Conservation (phyloP, 2,888 invertebrate genomes). For the Noctuana brunneofusca region DNA sequence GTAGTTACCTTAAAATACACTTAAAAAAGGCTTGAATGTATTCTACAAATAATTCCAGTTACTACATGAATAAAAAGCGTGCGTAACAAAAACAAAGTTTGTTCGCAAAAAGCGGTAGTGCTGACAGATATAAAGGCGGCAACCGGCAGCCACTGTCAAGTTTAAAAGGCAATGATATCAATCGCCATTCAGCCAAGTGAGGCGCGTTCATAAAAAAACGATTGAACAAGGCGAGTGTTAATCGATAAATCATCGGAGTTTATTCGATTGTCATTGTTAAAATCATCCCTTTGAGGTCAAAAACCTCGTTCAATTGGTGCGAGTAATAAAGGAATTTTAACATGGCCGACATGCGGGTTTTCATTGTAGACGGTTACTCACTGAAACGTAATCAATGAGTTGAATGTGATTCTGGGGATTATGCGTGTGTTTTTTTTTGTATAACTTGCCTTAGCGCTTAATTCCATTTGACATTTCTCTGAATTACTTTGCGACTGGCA, state of each 20-base stretch:
- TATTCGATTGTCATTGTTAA: slow-evolving; percentile 55
- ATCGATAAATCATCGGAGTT: slow-evolving; percentile 45
- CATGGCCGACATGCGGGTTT: slow-evolving; percentile 59
- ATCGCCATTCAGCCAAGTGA: slow-evolving; percentile 32
- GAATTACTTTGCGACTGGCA: slow-evolving; percentile 15
- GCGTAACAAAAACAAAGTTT: slow-evolving; percentile 16
- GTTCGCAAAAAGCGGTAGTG: slow-evolving; percentile 17
- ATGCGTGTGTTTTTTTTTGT: slow-evolving; percentile 31
- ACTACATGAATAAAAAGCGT: slow-evolving; percentile 6
- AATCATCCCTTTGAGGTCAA: slow-evolving; percentile 65
- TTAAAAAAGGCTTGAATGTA: no score
- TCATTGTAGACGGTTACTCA: slow-evolving; percentile 45
- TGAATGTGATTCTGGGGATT: slow-evolving; percentile 36
- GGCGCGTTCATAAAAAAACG: slow-evolving; percentile 30
- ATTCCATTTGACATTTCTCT: slow-evolving; percentile 29
- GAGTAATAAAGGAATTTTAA: slow-evolving; percentile 64
- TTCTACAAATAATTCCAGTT: no score
- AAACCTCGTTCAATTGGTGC: slow-evolving; percentile 66
- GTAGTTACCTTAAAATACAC: no score
- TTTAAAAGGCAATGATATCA: slow-evolving; percentile 37
- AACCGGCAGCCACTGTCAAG: slow-evolving; percentile 31
- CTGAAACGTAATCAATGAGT: slow-evolving; percentile 46
- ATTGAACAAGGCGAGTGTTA: slow-evolving; percentile 35
- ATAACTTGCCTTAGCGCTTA: slow-evolving; percentile 7
- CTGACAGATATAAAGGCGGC: slow-evolving; percentile 32